Conservation (phyloP, 2,888 invertebrate genomes). For the Philereme transversata region DNA sequence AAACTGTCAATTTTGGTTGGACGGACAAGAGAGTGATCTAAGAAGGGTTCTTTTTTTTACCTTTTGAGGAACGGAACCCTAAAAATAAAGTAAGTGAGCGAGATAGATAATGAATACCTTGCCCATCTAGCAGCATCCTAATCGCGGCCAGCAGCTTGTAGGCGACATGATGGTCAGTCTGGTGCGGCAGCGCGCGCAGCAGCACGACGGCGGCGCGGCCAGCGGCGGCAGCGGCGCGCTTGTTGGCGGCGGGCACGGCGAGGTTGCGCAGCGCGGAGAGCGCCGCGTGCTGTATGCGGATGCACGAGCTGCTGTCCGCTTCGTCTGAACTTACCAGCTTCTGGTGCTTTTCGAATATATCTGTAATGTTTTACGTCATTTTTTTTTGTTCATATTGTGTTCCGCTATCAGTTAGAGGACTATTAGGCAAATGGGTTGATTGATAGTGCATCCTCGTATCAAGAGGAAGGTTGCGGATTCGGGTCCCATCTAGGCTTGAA, state of each 20-base stretch:
- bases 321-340: constrained; percentile 46
- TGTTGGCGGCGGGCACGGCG: constrained; percentile 89
- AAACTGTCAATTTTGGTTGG: no score
- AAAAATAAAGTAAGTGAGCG: no score
- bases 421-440: no score
- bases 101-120: constrained; percentile 75
- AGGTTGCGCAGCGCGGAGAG: constrained; percentile 91
- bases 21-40: no score
- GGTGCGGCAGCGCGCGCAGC: constrained; percentile 87
- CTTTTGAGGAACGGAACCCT: no score
- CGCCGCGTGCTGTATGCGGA: constrained; percentile 87
- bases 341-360: constrained; percentile 67
- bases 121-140: constrained; percentile 93
- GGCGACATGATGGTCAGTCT: constrained; percentile 90
- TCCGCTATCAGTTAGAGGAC: no score
- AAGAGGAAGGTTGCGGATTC: no score
- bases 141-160: constrained; percentile 94
- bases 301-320: constrained; percentile 42
- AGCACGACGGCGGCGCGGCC: constrained; percentile 82
- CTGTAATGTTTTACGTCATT: constrained; percentile 42
- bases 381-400: no score
- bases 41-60: no score
- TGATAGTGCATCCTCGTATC: no score
- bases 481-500: no score
- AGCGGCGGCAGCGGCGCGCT: constrained; percentile 87